Conservation (phyloP, 2,113 vertebrate species). For the Corythoichthys haematopterus region DNA sequence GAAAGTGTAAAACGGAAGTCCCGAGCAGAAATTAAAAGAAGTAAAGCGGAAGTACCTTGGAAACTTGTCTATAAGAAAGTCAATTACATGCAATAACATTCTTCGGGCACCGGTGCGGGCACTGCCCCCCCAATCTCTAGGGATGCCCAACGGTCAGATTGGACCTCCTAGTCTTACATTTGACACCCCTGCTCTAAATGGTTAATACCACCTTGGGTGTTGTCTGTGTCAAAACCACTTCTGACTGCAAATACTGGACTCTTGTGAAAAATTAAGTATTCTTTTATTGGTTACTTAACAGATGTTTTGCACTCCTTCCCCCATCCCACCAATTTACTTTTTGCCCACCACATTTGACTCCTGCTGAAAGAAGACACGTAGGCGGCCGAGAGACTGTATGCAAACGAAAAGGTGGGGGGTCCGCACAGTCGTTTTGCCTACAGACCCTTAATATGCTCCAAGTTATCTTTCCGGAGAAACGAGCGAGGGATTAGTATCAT, state of each 20-base stretch:
- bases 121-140: too few species aligned
- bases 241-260: background rate
- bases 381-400: conserved; percentile 12
- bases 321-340: conserved; percentile 19
- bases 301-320: conserved; percentile 13
- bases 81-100: too few species aligned
- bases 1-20: too few species aligned
- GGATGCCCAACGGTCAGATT: too few species aligned
- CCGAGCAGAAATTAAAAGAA: too few species aligned
- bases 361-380: conserved; percentile 19
- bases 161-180: too few species aligned
- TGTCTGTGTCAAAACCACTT: too few species aligned
- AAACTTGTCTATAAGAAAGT: too few species aligned
- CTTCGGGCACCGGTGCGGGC: too few species aligned
- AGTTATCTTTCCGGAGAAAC: conserved; percentile 23
- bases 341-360: conserved; percentile 12
- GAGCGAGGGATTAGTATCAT: conserved; percentile 2
- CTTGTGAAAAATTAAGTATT: background rate
- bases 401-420: conserved; percentile 4
- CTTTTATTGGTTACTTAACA: background rate
- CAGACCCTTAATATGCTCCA: conserved; percentile 21
- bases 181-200: too few species aligned
- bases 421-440: conserved; percentile 17
- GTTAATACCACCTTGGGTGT: too few species aligned
- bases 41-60: too few species aligned